Evolutionary conservation across 2,888 invertebrate species (phyloP), one percentile per base, ranked within the genome.

Genomic region (Tipula lateralis): DNA sequence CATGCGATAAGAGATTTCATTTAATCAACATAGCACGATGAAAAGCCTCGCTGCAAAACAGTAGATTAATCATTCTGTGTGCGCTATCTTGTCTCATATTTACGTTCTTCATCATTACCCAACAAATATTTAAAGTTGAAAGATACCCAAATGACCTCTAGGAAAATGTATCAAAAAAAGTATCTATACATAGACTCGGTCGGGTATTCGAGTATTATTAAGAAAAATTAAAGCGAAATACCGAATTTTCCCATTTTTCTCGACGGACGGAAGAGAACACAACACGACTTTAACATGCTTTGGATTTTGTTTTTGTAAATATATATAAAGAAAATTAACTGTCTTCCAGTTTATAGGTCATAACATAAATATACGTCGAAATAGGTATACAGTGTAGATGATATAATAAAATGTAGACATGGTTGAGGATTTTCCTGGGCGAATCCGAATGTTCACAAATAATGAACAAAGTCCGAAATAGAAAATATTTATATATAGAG

Each of bases 331-430:
- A 66, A 66, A 66, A 66, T 66, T 66, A 66, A 66, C 66, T 66
- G 66, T 66, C 66, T 66, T 24, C 24, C 24, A 66, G 66, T 66
- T 66, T 66, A 66, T 66, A 66, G 66, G 66, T 66, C 66, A 66
- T 66, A 24, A 66, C 24, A 9, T 66, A 66, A 66, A 66, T 66
- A 66, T 66, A 19, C 24, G 7, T 1, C 7, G 24, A 44, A 4
- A 50, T 50, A 50, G 50, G 50, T 19, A 4, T 12, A 39, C 2
- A 32, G 2, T 44, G n/a, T n/a, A 3, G 2, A n/a, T 66, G 3
- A 66, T 1, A 24, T 24, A 9, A 66, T 66, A 66, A 66, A 66
- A 66, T 2, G 24, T 12, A 19, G 24, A 66, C 3, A 66, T 24
- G 66, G 9, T 66, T 66, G 19, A 24, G 66, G 66, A 66, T 19